These are phyloP conservation scores for Protobothrops mucrosquamatus DNA, from an alignment of 2,113 vertebrate species.

Conservation along the genomic window DNA sequence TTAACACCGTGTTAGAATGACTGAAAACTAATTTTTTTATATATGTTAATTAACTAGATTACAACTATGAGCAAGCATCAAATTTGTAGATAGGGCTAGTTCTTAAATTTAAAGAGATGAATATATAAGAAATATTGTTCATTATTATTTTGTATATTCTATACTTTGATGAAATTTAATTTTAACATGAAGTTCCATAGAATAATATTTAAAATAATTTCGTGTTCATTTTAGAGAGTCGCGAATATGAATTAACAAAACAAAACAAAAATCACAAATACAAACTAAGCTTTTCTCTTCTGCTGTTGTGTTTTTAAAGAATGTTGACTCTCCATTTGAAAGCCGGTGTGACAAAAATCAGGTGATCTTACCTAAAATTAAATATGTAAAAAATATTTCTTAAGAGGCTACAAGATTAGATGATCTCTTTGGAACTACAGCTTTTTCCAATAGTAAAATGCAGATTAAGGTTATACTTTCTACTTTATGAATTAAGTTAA, in stretches of 20 bases:
- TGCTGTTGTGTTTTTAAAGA: neutral
- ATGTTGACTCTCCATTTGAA: neutral
- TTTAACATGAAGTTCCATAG: neutral
- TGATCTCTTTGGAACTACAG: neutral
- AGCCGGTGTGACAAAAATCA: neutral
- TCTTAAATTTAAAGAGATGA: slow-evolving; percentile 10
- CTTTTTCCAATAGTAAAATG: neutral
- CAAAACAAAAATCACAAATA: neutral
- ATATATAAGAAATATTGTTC: neutral
- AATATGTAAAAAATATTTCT: neutral
- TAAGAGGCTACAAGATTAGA: neutral
- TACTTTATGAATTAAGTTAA: neutral
- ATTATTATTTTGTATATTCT: neutral
- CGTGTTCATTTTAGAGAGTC: neutral
- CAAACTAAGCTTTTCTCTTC: neutral
- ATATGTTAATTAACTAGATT: slow-evolving; percentile 23
- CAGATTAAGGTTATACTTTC: neutral
- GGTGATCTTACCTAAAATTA: neutral
- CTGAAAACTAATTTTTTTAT: slow-evolving; percentile 19
- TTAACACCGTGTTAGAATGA: neutral
- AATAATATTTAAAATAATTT: slow-evolving; percentile 3
- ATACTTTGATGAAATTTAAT: neutral
- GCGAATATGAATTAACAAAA: neutral
- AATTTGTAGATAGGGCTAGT: neutral
- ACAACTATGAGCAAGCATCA: slow-evolving; percentile 8